Percentiles rank a stretch among this genome's conserved stretches.
phyloP scores from a whole-genome alignment of 2,113 vertebrate genomes.

The Eleginops maclovinus region DNA sequence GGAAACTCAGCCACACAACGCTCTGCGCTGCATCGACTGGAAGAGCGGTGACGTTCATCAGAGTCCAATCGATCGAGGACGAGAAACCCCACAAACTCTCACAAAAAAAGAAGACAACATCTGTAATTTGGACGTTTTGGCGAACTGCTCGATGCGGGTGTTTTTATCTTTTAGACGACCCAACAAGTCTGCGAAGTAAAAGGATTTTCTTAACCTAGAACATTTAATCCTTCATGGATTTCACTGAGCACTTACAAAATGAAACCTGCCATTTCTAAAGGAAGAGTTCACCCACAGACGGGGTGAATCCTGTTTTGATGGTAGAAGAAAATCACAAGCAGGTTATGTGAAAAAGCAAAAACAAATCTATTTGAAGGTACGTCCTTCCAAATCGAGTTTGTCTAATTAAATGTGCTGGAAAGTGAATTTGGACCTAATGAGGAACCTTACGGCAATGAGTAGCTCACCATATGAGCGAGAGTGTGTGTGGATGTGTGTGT shows the following conservation, averaged over 20 bases:
- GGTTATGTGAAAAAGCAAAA: conserved; percentile 34
- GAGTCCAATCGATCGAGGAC: conserved; percentile 34
- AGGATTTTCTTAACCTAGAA: neutral
- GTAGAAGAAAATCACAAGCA: conserved; percentile 26
- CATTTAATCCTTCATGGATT: conserved; percentile 31
- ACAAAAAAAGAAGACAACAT: neutral
- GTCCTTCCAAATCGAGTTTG: conserved; percentile 63
- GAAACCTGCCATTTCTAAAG: conserved; percentile 30
- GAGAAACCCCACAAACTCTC: neutral
- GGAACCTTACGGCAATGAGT: conserved; percentile 44
- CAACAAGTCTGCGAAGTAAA: neutral
- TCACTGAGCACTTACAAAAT: neutral
- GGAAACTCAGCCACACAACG: conserved; percentile 1
- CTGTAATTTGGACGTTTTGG: neutral
- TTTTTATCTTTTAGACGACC: neutral
- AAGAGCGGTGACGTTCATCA: conserved; percentile 43
- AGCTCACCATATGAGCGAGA: conserved; percentile 26
- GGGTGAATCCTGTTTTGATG: conserved; percentile 20
- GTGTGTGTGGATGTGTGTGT: conserved; percentile 34
- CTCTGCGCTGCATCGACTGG: conserved; percentile 33
- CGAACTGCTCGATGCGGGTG: too few species aligned
- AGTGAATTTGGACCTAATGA: conserved; percentile 75
- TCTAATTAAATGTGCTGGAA: conserved; percentile 76
- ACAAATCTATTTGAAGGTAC: conserved; percentile 21
- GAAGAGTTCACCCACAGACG: conserved; percentile 3